Percentiles rank a stretch among this genome's conserved stretches.
Conservation (phyloP, 1,140 invertebrate species). For the Aleiodes sp. region DNA sequence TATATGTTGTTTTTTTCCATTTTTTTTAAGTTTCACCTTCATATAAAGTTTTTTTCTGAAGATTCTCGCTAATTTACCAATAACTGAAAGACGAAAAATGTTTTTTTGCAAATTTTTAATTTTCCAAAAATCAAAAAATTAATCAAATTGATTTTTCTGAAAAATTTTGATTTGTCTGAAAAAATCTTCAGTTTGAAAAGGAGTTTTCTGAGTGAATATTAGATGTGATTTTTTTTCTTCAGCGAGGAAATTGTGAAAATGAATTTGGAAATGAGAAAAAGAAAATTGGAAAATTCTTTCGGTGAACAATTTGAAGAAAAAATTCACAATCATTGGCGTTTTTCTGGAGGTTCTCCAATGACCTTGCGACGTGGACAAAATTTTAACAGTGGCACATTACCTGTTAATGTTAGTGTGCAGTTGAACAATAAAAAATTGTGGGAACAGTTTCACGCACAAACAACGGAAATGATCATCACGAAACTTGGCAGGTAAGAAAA, state of each 20-base stretch:
- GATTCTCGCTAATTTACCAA: too few species aligned
- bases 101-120: too few species aligned
- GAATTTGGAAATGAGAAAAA: neutral
- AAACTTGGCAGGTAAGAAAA: slow-evolving; percentile 74
- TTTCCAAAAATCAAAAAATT: too few species aligned
- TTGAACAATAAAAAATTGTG: slow-evolving; percentile 64
- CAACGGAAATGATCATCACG: slow-evolving; percentile 82
- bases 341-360: slow-evolving; percentile 7
- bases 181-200: neutral
- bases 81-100: too few species aligned
- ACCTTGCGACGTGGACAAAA: neutral
- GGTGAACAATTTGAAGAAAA: neutral
- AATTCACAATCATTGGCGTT: neutral
- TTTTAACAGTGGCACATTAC: slow-evolving; percentile 23
- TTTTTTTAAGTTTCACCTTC: too few species aligned
- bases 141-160: too few species aligned
- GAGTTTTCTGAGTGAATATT: neutral
- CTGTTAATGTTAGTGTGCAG: slow-evolving; percentile 43
- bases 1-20: neutral
- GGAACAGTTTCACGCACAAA: slow-evolving; percentile 72
- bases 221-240: too few species aligned
- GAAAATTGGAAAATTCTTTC: neutral
- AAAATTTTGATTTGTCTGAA: too few species aligned
- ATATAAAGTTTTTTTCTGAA: too few species aligned
- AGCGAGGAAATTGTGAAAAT: neutral